phyloP scores from a whole-genome alignment of 1,140 invertebrate species.

The Leptopilina clavipes region DNA sequence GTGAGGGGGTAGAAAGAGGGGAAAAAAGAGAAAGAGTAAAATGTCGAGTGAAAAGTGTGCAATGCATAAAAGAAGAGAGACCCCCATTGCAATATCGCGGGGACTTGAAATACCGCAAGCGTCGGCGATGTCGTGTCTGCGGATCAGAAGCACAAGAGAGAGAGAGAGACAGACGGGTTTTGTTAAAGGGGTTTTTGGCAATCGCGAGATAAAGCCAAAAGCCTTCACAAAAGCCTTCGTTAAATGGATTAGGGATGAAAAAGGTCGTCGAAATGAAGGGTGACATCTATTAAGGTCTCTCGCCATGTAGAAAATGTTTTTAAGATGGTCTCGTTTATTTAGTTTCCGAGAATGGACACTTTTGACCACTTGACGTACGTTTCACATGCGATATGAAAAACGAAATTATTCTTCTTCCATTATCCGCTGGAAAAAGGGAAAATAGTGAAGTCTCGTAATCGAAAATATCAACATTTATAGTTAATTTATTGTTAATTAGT shows the following conservation, averaged over 20 bases:
- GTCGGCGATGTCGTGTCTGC: conserved; percentile 10
- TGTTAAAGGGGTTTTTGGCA: conserved; percentile 44
- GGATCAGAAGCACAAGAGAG: conserved; percentile 35
- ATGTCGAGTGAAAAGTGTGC: conserved; percentile 47
- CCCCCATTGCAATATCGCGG: neutral
- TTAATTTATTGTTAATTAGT: too few relatives aligned
- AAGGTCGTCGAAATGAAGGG: conserved; percentile 50
- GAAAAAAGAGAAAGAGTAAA: conserved; percentile 42
- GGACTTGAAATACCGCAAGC: neutral
- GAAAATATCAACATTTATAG: too few relatives aligned
- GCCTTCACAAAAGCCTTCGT: conserved; percentile 52
- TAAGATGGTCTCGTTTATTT: conserved; percentile 49
- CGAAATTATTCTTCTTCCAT: neutral
- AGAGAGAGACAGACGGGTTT: conserved; percentile 43
- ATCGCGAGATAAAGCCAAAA: conserved; percentile 61
- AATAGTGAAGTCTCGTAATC: too few relatives aligned
- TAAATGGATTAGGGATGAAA: conserved; percentile 63
- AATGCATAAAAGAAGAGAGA: neutral
- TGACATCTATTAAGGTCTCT: conserved; percentile 40
- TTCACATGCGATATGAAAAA: too few relatives aligned
- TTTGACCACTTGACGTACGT: neutral
- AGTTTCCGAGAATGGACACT: conserved; percentile 8
- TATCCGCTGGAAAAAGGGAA: too few relatives aligned
- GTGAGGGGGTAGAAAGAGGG: conserved; percentile 33
- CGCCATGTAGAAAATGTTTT: conserved; percentile 44